Evolutionary conservation across 2,797 vertebrate genomes (phyloP), one percentile per base, ranked within the genome.

Genomic region (Pseudomugil gertrudae): DNA sequence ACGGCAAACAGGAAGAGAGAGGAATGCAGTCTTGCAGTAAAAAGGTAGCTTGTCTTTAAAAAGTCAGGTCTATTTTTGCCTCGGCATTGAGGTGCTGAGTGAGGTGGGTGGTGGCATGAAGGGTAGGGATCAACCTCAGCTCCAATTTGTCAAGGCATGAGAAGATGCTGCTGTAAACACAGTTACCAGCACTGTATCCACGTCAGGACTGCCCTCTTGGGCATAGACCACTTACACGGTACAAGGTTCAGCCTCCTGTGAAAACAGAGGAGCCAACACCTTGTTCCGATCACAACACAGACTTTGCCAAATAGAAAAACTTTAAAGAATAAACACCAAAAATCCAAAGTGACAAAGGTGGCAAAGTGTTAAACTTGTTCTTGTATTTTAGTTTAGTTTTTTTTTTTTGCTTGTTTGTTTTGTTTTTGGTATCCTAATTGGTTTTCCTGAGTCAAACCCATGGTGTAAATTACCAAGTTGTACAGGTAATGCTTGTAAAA

Each of bases 41-140:
- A 90, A 88, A 78, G 74, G 84, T 64, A 79, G 75, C 68, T 77
- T 83, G 79, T 87, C 88, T 87, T 87, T 72, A 84, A 91, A 85
- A 88, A 92, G 85, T 89, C 87, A 75, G 73, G 70, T 86, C 85
- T 90, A 90, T 90, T 92, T 90, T 87, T 78, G 79, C 73, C 80
- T 30, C 51, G 51, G 69, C 83, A 81, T 84, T 89, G 86, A 93
- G 88, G 81, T 88, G 87, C 87, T 88, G 87, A 92, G 86, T 72
- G 81, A 64, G 78, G 65, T 2, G 70, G 65, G 82, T 36, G 67
- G 58, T 57, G 83, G 79, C 62, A 75, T 86, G 81, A 81, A 84
- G 86, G 86, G 83, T 81, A 71, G 66, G 78, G 80, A 90, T 90
- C 83, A 86, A 76, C 72, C 82, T 87, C 66, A 52, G 52, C 63